Percentiles rank a stretch among this genome's conserved stretches.
Evolutionary conservation across 2,888 invertebrate genomes (phyloP).

Genomic region (Elegia similella): DNA sequence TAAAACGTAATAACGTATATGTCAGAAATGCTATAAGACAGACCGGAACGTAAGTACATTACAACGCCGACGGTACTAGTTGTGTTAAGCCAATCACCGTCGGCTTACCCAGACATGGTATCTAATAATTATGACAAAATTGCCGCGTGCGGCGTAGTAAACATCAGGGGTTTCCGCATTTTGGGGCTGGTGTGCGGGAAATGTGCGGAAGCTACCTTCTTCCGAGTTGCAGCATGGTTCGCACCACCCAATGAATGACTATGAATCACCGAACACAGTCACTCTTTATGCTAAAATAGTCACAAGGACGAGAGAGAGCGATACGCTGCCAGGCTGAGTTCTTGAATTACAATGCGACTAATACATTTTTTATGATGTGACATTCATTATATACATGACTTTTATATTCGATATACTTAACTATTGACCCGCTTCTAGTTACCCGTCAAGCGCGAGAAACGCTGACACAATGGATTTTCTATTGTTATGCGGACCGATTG

Average conservation of each 20-base stretch:
- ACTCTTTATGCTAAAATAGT: conserved; percentile 19
- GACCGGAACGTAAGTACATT: too few species aligned
- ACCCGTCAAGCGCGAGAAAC: too few species aligned
- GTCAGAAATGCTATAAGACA: too few species aligned
- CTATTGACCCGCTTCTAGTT: background rate
- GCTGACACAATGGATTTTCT: too few species aligned
- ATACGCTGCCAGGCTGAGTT: background rate
- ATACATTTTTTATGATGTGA: background rate
- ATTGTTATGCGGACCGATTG: too few species aligned
- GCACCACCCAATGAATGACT: conserved; percentile 34
- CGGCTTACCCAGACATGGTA: background rate
- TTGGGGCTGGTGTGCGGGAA: conserved; percentile 41
- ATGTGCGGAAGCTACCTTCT: conserved; percentile 56
- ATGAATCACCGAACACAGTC: conserved; percentile 41
- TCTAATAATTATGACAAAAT: conserved; percentile 2
- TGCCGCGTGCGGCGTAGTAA: background rate
- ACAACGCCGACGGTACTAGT: too few species aligned
- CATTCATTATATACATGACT: background rate
- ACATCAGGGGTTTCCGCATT: conserved; percentile 41
- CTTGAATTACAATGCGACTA: background rate
- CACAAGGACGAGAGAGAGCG: conserved; percentile 11
- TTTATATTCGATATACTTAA: background rate
- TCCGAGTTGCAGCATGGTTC: conserved; percentile 58
- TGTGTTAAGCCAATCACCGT: background rate
- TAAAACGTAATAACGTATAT: too few species aligned